These are phyloP conservation scores for Anthophora plumipes DNA, from an alignment of 2,888 invertebrate genomes.

Conservation along the genomic window DNA sequence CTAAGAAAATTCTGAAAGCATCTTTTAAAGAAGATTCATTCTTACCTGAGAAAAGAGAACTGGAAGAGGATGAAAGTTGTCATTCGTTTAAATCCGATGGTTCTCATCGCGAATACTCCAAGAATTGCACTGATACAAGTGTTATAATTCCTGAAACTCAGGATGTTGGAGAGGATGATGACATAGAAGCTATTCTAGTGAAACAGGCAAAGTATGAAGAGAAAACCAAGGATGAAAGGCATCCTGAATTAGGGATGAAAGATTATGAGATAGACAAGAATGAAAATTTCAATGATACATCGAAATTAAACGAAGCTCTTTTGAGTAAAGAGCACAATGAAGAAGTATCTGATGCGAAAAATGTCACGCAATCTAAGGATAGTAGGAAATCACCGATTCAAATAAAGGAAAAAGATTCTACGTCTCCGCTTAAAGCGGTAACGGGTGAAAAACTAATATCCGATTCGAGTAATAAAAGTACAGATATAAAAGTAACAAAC, in stretches of 20 bases:
- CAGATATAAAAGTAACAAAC: background rate
- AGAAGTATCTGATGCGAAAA: conserved; percentile 13
- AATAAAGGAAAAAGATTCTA: conserved; percentile 15
- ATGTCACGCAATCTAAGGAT: background rate
- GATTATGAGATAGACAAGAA: conserved; percentile 49
- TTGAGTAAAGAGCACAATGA: conserved; percentile 22
- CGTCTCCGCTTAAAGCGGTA: background rate
- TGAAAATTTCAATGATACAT: conserved; percentile 47
- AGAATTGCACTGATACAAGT: conserved; percentile 15
- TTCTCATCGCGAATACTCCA: conserved; percentile 27
- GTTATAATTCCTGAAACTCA: conserved; percentile 70
- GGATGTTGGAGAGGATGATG: conserved; percentile 38
- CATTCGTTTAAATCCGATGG: conserved; percentile 46
- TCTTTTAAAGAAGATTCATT: conserved; percentile 37
- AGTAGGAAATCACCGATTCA: background rate
- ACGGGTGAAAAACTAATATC: conserved; percentile 29
- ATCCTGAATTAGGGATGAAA: conserved; percentile 26
- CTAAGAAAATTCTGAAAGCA: conserved; percentile 56
- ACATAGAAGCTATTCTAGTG: background rate
- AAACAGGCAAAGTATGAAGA: background rate
- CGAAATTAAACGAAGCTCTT: conserved; percentile 15
- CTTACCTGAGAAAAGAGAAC: conserved; percentile 4
- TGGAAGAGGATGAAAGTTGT: conserved; percentile 36
- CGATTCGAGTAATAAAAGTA: conserved; percentile 14
- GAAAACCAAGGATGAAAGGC: conserved; percentile 26